A percentile compares a stretch with the other conserved stretches of the same genome.
phyloP scores from a whole-genome alignment of 2,113 vertebrate genomes.

The Aptenodytes forsteri region DNA sequence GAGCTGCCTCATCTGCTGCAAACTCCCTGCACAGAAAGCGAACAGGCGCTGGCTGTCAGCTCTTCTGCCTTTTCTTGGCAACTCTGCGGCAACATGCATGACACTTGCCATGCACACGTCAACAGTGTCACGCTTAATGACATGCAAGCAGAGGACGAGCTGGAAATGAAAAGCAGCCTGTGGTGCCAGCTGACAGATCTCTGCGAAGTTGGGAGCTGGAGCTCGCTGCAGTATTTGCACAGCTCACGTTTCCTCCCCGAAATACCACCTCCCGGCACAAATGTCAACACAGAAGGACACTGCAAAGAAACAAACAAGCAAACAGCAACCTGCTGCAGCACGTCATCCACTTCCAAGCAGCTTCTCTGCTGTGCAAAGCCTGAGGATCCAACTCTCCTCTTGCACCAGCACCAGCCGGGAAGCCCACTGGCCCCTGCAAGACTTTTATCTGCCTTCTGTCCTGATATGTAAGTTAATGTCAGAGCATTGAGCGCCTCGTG shows the following conservation, averaged over 20 bases:
- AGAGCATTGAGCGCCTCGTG: not conserved
- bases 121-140: not conserved
- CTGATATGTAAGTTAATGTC: not conserved
- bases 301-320: not conserved
- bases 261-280: not conserved
- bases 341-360: not conserved
- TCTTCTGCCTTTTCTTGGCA: not conserved
- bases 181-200: conserved; percentile 47
- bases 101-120: conserved; percentile 38
- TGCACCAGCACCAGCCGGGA: not conserved
- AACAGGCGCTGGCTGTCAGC: conserved; percentile 9
- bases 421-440: not conserved
- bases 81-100: not conserved
- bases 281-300: not conserved
- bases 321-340: not conserved
- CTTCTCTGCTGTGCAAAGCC: not conserved
- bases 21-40: not conserved
- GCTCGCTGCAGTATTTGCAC: conserved; percentile 17
- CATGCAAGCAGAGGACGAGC: conserved; percentile 17
- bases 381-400: not conserved
- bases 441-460: not conserved
- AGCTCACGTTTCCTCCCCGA: not conserved
- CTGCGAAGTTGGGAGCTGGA: not conserved
- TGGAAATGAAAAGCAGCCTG: conserved; percentile 9
- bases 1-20: not conserved